Evolutionary conservation across 2,113 vertebrate genomes (phyloP).

Genomic region (Poeciliopsis turrubarensis): DNA sequence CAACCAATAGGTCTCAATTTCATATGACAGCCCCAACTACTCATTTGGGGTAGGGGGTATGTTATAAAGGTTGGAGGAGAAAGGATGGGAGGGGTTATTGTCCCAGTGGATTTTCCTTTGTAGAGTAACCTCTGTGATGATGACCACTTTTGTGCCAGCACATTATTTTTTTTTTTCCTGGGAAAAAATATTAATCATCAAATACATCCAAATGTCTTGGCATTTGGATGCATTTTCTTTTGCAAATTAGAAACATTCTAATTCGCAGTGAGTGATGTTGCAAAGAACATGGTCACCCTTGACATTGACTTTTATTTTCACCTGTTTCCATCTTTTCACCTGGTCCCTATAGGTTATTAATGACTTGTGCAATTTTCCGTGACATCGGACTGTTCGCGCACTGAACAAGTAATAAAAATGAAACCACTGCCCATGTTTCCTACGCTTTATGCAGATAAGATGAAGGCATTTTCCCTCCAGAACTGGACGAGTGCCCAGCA

Average conservation of each 20-base stretch:
- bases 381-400: conserved; percentile 14
- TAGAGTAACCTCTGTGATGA: conserved; percentile 42
- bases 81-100: conserved; percentile 45
- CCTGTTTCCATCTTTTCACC: not conserved
- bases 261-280: not conserved
- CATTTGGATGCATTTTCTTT: not conserved
- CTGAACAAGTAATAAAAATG: conserved; percentile 33
- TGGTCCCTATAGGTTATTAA: not conserved
- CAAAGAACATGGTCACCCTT: not conserved
- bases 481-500: conserved; percentile 68
- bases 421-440: conserved; percentile 31
- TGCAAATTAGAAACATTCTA: not conserved
- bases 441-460: conserved; percentile 66
- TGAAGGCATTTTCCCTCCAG: conserved; percentile 52
- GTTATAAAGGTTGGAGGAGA: conserved; percentile 44
- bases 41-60: conserved; percentile 61
- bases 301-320: not conserved
- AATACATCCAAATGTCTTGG: not conserved
- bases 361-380: conserved; percentile 18
- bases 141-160: conserved; percentile 33
- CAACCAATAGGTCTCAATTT: conserved; percentile 76
- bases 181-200: not conserved
- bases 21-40: conserved; percentile 67
- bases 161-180: not conserved
- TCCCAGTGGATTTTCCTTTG: conserved; percentile 50